Evolutionary conservation across 2,797 vertebrate genomes (phyloP).

Genomic region (Poecilia picta): DNA sequence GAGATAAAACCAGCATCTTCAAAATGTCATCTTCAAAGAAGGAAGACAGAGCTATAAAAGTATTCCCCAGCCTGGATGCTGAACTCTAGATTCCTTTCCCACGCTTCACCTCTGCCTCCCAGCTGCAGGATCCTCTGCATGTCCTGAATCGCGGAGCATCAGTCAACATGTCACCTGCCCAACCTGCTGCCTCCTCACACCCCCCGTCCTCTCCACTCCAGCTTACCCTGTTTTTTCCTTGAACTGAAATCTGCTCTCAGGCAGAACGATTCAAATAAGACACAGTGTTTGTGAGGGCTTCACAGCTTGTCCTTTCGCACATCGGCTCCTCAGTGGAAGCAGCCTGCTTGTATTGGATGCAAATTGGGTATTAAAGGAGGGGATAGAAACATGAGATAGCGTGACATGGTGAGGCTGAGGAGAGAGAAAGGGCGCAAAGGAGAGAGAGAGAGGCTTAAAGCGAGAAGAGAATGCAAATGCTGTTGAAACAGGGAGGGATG

Average conservation of each 20-base stretch:
- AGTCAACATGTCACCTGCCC: constrained; percentile 50
- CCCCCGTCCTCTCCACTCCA: constrained; percentile 18
- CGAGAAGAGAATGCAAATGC: constrained; percentile 81
- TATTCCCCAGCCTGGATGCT: constrained; percentile 45
- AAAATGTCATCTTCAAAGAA: constrained; percentile 37
- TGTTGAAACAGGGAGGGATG: constrained; percentile 60
- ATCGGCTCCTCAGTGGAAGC: constrained; percentile 51
- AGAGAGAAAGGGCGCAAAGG: constrained; percentile 57
- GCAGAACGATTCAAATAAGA: constrained; percentile 52
- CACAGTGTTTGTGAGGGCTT: constrained; percentile 53
- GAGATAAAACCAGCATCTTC: constrained; percentile 7
- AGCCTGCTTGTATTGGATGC: constrained; percentile 74
- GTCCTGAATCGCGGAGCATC: constrained; percentile 41
- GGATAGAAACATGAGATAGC: constrained; percentile 68
- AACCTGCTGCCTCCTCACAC: constrained; percentile 40
- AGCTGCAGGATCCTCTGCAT: constrained; percentile 40
- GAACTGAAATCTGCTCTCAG: constrained; percentile 39
- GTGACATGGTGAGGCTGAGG: constrained; percentile 55
- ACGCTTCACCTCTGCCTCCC: constrained; percentile 19
- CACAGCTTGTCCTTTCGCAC: constrained; percentile 56
- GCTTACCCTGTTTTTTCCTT: constrained; percentile 26
- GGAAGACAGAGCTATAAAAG: constrained; percentile 41
- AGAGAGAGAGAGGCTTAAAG: constrained; percentile 59
- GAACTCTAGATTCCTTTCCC: constrained; percentile 17
- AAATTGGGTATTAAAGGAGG: constrained; percentile 76